Evolutionary conservation across 2,888 invertebrate genomes (phyloP), one percentile per base, ranked within the genome.

Genomic region (Pogonocherus hispidulus): DNA sequence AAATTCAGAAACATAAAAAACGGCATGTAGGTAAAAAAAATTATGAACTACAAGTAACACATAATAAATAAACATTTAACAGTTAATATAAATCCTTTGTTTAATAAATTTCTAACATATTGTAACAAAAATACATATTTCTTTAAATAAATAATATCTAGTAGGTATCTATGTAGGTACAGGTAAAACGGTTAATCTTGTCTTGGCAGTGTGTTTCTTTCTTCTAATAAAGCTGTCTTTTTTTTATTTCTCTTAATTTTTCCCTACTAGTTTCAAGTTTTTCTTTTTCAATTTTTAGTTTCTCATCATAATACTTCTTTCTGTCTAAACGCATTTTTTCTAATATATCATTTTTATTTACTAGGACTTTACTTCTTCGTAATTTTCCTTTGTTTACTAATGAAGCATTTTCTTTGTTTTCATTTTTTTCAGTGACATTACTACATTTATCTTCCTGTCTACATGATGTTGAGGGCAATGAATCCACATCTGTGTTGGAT

Each of bases 261-360:
- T 32, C 32, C 11, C 11, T 32, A 32, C 11, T 32, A 11, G 11
- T 32, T 32, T 32, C 32, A 32, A 32, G 32, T 32, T 32, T 32
- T 32, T 32, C 32, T 32, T 32, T 32, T 32, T 11, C 32, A 1
- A 32, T n/a, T n/a, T n/a, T n/a, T n/a, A n/a, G n/a, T 32, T 32
- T 6, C 6, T 23, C 23, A 23, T 23, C 23, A 6, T 23, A 23
- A 14, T 37, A 37, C n/a, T n/a, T 16, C 14, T 44, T 14, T 44
- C n/a, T 44, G 44, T 44, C 16, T n/a, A 2, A 14, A 14, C 44
- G 44, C n/a, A 44, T 20, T 3, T 20, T 18, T 49, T 49, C 47
- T 49, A 49, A 49, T 18, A 18, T 19, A 49, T 1, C n/a, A 19
- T 49, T 49, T 20, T 49, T 49, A 19, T 49, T 49, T 49, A 44